Percentiles rank a stretch among this genome's conserved stretches.
These are phyloP conservation scores for Drosophila prolongata DNA, from an alignment of 2,888 invertebrate species.

Conservation along the genomic window DNA sequence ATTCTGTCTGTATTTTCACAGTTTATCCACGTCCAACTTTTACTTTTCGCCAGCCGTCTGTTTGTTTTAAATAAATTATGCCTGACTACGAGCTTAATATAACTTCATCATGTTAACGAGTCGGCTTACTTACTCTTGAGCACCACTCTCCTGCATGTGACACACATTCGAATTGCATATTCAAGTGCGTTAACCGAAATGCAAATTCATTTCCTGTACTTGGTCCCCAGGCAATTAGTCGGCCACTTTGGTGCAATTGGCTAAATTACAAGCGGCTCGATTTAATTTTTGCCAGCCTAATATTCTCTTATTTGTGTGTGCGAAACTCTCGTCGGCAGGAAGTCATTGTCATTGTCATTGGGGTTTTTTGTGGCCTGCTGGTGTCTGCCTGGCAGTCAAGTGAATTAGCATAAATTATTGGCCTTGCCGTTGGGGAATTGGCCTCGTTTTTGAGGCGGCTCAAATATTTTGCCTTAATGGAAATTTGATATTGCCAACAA, in stretches of 20 bases:
- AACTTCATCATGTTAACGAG: conserved; percentile 8
- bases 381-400: conserved; percentile 29
- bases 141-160: conserved; percentile 13
- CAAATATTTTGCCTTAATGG: conserved; percentile 11
- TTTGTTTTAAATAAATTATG: conserved; percentile 62
- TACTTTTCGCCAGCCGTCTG: conserved; percentile 35
- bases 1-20: conserved; percentile 30
- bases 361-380: conserved; percentile 29
- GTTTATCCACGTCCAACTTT: conserved; percentile 37
- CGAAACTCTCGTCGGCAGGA: conserved; percentile 34
- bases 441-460: conserved; percentile 4
- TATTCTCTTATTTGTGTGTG: conserved; percentile 14
- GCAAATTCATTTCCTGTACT: conserved; percentile 31
- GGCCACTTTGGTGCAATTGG: conserved; percentile 60
- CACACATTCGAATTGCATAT: conserved; percentile 42
- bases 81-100: conserved; percentile 14
- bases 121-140: background rate
- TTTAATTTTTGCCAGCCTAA: conserved; percentile 44
- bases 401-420: conserved; percentile 61
- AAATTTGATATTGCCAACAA: conserved; percentile 21
- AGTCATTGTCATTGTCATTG: conserved; percentile 45
- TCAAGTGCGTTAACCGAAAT: conserved; percentile 30
- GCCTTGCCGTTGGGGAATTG: conserved; percentile 17
- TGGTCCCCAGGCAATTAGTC: conserved; percentile 68
- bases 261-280: conserved; percentile 55